A percentile compares a stretch with the other conserved stretches of the same genome.
These are phyloP conservation scores for Cydia strobilella DNA, from an alignment of 1,140 invertebrate species.

Conservation along the genomic window DNA sequence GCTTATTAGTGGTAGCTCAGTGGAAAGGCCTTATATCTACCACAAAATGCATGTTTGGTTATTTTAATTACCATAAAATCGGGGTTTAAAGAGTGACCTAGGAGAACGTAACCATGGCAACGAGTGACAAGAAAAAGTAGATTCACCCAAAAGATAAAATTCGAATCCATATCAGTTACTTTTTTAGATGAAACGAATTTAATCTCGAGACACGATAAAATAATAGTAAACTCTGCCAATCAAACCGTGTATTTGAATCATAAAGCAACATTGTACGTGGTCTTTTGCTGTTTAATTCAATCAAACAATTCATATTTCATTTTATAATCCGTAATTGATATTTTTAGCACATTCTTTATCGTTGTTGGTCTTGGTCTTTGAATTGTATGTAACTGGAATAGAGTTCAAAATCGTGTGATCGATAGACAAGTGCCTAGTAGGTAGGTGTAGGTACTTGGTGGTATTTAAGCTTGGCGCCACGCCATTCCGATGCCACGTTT, in stretches of 20 bases:
- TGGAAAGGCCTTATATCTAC: too few species aligned
- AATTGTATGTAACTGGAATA: background rate
- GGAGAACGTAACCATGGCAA: too few species aligned
- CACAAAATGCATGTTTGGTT: too few species aligned
- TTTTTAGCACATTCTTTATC: slow-evolving; percentile 15
- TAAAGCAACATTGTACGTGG: slow-evolving; percentile 18
- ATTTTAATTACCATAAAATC: too few species aligned
- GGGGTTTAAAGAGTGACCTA: too few species aligned
- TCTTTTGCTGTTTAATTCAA: slow-evolving; percentile 6
- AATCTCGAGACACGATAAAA: slow-evolving; percentile 2
- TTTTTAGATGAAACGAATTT: background rate
- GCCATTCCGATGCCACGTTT: slow-evolving; percentile 16
- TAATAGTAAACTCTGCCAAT: background rate
- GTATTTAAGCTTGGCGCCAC: slow-evolving; percentile 21
- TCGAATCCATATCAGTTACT: background rate
- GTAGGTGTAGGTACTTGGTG: background rate
- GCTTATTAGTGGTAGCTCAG: too few species aligned
- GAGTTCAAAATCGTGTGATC: background rate
- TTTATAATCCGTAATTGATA: slow-evolving; percentile 13
- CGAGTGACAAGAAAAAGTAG: too few species aligned
- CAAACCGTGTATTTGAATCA: background rate
- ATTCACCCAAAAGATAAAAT: too few species aligned
- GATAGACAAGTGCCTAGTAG: background rate
- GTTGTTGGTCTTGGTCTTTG: background rate
- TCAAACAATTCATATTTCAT: slow-evolving; percentile 18